Evolutionary conservation across 1,140 invertebrate genomes (phyloP).

Genomic region (Drosophila setifemur): DNA sequence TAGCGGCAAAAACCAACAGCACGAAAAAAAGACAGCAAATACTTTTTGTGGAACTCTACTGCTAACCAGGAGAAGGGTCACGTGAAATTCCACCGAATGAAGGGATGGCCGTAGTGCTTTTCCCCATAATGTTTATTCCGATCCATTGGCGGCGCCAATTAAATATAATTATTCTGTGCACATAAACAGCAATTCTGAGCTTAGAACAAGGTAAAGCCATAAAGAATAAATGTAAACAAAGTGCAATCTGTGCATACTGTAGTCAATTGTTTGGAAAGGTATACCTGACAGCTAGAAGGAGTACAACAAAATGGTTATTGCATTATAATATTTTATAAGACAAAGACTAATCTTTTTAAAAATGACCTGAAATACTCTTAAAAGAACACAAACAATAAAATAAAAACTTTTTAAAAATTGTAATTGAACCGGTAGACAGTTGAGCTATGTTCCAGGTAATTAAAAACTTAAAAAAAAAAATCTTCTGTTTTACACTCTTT

Average conservation of each 20-base stretch:
- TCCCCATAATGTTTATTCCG: slow-evolving; percentile 41
- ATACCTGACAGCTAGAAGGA: neutral
- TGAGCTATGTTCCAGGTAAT: too few relatives aligned
- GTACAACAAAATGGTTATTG: too few relatives aligned
- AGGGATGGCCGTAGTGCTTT: slow-evolving; percentile 22
- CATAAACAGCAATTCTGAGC: slow-evolving; percentile 22
- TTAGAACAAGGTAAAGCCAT: slow-evolving; percentile 63
- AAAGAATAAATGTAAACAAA: slow-evolving; percentile 66
- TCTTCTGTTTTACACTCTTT: too few relatives aligned
- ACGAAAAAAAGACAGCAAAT: slow-evolving; percentile 4
- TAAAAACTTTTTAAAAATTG: too few relatives aligned
- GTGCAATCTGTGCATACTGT: slow-evolving; percentile 41
- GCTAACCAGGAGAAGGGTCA: slow-evolving; percentile 10
- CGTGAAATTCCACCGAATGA: slow-evolving; percentile 22
- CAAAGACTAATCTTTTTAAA: too few relatives aligned
- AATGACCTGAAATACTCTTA: too few relatives aligned
- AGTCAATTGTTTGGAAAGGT: neutral
- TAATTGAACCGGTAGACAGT: too few relatives aligned
- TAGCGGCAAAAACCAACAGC: slow-evolving; percentile 29
- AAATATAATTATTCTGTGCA: slow-evolving; percentile 64
- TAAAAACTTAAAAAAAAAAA: too few relatives aligned
- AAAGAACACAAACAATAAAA: too few relatives aligned
- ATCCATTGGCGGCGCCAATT: slow-evolving; percentile 55
- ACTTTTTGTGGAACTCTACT: slow-evolving; percentile 11
- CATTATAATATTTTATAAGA: too few relatives aligned